A percentile compares a stretch with the other conserved stretches of the same genome.
These are phyloP conservation scores for Semicossyphus pulcher DNA, from an alignment of 2,113 vertebrate genomes.

Conservation along the genomic window DNA sequence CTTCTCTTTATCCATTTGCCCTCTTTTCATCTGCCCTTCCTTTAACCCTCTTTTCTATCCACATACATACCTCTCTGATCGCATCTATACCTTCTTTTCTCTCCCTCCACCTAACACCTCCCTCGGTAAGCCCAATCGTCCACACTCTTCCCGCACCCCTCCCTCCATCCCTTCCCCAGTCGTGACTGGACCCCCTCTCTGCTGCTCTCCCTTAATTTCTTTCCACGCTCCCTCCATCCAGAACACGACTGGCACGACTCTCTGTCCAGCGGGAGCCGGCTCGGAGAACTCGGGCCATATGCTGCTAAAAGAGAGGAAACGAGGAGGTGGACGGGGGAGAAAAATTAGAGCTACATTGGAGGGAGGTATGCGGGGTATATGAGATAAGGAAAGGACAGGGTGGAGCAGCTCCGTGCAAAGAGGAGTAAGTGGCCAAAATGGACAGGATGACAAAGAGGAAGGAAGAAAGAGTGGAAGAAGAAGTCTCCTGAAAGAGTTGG, in stretches of 20 bases:
- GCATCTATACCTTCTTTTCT: background rate
- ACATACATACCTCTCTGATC: background rate
- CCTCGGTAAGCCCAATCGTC: background rate
- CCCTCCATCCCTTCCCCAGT: background rate
- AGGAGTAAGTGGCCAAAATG: background rate
- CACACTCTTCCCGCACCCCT: background rate
- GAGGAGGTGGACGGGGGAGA: background rate
- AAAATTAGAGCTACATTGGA: background rate
- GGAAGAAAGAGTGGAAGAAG: background rate
- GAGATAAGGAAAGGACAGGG: background rate
- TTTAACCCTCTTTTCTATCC: background rate
- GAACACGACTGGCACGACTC: slow-evolving; percentile 39
- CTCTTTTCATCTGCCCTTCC: background rate
- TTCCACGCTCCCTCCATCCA: slow-evolving; percentile 3
- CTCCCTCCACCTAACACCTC: background rate
- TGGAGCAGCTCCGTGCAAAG: too few species aligned
- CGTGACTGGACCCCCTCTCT: slow-evolving; percentile 32
- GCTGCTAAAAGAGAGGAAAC: slow-evolving; percentile 3
- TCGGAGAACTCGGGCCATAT: slow-evolving; percentile 34
- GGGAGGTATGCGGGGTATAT: background rate
- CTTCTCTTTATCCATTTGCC: background rate
- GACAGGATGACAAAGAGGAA: too few species aligned
- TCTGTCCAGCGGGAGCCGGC: slow-evolving; percentile 17
- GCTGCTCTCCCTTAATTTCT: slow-evolving; percentile 3
- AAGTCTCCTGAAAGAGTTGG: too few species aligned